Conservation (phyloP, 2,888 invertebrate genomes). For the Pilophorus perplexus region DNA sequence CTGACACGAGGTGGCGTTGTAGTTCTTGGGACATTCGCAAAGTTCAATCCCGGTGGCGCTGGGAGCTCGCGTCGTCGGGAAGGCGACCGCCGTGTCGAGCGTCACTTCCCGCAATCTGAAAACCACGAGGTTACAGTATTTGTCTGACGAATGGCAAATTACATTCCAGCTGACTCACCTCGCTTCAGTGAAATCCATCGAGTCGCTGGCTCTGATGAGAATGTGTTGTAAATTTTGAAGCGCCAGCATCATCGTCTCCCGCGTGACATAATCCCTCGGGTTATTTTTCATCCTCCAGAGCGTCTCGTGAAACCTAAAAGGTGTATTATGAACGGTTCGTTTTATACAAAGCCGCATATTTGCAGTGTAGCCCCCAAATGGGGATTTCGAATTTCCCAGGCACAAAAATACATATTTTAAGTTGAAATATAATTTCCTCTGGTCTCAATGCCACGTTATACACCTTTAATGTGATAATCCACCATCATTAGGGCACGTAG, state of each 20-base stretch:
- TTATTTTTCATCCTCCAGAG: conserved; percentile 69
- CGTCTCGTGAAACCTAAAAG: conserved; percentile 68
- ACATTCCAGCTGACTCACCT: conserved; percentile 51
- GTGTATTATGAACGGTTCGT: too few species aligned
- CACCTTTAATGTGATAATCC: too few species aligned
- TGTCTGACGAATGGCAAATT: neutral
- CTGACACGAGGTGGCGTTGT: conserved; percentile 87
- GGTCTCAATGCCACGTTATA: too few species aligned
- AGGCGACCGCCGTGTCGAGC: conserved; percentile 75
- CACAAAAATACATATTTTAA: neutral
- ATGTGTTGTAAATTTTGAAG: conserved; percentile 81
- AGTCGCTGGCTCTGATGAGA: conserved; percentile 69
- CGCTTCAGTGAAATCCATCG: conserved; percentile 61
- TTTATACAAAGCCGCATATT: too few species aligned
- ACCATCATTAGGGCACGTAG: too few species aligned
- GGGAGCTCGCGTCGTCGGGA: conserved; percentile 59
- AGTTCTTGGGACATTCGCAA: conserved; percentile 78
- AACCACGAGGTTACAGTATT: too few species aligned
- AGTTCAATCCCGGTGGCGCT: conserved; percentile 78
- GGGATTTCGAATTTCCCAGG: too few species aligned
- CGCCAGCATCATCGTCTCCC: conserved; percentile 85
- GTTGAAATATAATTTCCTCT: too few species aligned
- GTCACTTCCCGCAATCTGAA: conserved; percentile 71
- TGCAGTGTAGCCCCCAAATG: too few species aligned
- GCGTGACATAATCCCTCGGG: conserved; percentile 59